phyloP scores from a whole-genome alignment of 2,113 vertebrate genomes.

The Oryzias javanicus region DNA sequence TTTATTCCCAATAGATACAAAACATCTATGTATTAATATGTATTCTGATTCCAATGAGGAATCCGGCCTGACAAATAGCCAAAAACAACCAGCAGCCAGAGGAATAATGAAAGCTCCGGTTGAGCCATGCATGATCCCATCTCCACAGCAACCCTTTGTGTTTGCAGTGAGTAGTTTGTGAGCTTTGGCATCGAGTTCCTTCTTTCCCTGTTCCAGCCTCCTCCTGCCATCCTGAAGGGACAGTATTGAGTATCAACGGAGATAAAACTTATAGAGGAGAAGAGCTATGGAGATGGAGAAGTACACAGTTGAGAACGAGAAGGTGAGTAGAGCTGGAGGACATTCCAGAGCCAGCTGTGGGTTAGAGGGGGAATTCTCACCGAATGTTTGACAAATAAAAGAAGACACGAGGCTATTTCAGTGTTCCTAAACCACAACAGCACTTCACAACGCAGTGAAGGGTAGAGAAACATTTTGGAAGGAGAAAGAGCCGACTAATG shows the following conservation, averaged over 20 bases:
- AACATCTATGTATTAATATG: too few relatives aligned
- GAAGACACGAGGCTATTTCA: slow-evolving; percentile 65
- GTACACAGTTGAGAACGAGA: slow-evolving; percentile 43
- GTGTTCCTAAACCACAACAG: slow-evolving; percentile 55
- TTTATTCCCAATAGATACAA: too few relatives aligned
- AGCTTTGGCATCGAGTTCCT: slow-evolving; percentile 63
- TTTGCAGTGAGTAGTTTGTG: slow-evolving; percentile 65
- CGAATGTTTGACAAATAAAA: slow-evolving; percentile 73
- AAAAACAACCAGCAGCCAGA: slow-evolving; percentile 23
- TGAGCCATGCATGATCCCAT: slow-evolving; percentile 66
- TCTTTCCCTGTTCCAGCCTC: slow-evolving; percentile 39
- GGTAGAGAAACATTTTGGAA: slow-evolving; percentile 48
- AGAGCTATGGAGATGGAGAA: slow-evolving; percentile 33
- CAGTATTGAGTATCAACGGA: slow-evolving; percentile 19
- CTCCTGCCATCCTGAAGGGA: slow-evolving; percentile 47
- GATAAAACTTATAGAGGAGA: slow-evolving; percentile 30
- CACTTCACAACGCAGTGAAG: slow-evolving; percentile 53
- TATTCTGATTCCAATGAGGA: too few relatives aligned
- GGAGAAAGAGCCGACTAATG: slow-evolving; percentile 61
- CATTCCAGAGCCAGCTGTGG: slow-evolving; percentile 80
- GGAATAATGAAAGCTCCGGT: slow-evolving; percentile 58
- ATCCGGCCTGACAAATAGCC: not conserved
- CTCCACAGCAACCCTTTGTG: slow-evolving; percentile 75
- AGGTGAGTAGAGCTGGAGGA: slow-evolving; percentile 58
- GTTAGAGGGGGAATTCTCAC: slow-evolving; percentile 77